Conservation (phyloP, 2,113 vertebrate species). For the Holacanthus passer region DNA sequence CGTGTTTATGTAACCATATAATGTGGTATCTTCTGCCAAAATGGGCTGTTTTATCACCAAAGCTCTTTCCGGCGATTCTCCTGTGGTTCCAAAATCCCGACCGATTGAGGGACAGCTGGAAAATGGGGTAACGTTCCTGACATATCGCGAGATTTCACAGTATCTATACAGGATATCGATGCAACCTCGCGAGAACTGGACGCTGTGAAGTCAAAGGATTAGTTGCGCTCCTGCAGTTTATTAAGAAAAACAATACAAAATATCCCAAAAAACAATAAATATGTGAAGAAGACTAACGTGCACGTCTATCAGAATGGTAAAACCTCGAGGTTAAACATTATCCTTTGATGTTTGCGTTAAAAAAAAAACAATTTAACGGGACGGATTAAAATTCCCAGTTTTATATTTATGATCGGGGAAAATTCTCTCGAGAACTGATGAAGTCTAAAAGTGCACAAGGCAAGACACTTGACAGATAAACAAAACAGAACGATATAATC, state of each 20-base stretch:
- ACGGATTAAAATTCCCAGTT: background rate
- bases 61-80: constrained; percentile 59
- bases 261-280: background rate
- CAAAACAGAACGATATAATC: background rate
- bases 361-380: no score
- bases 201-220: constrained; percentile 24
- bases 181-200: constrained; percentile 50
- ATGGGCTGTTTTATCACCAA: constrained; percentile 39
- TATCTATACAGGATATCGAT: fast-evolving
- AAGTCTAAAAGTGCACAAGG: background rate
- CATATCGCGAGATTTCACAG: constrained; percentile 62
- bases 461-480: background rate
- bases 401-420: no score
- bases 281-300: background rate
- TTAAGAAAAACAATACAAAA: background rate
- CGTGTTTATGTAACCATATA: constrained; percentile 26
- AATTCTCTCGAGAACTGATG: no score
- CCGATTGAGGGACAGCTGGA: constrained; percentile 75
- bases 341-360: no score
- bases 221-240: constrained; percentile 10
- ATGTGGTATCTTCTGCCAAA: background rate
- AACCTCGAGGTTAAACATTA: no score
- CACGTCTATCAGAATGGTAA: background rate
- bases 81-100: constrained; percentile 64
- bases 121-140: constrained; percentile 77